These are phyloP conservation scores for Neria commutata DNA, from an alignment of 2,888 invertebrate species.

Conservation along the genomic window DNA sequence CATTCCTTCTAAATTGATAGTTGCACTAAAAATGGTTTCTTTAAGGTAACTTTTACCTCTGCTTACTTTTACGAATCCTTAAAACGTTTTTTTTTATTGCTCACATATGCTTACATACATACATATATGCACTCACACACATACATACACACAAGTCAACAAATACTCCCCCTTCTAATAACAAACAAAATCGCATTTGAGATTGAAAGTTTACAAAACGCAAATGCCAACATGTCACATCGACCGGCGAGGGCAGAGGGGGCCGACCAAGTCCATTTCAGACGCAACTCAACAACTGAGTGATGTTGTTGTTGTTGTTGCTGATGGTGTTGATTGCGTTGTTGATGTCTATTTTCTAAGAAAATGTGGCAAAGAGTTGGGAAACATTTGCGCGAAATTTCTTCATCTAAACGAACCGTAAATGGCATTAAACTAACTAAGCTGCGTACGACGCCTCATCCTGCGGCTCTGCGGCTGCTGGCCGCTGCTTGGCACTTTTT, in stretches of 20 bases:
- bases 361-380: conserved; percentile 44
- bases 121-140: no score
- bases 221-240: not conserved
- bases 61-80: no score
- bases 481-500: not conserved
- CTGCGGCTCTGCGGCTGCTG: not conserved
- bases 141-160: no score
- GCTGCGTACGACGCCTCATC: not conserved
- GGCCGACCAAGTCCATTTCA: no score
- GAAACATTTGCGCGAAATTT: conserved; percentile 31
- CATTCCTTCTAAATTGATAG: no score
- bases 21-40: no score
- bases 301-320: no score
- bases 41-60: no score
- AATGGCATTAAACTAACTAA: conserved; percentile 31
- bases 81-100: no score
- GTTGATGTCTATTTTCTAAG: conserved; percentile 47
- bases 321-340: conserved; percentile 7
- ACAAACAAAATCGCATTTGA: not conserved
- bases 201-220: not conserved
- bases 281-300: no score
- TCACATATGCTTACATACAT: no score
- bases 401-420: conserved; percentile 42
- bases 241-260: not conserved
- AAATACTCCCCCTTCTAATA: not conserved